These are phyloP conservation scores for Drosophila sproati DNA, from an alignment of 1,140 invertebrate species.

Conservation along the genomic window DNA sequence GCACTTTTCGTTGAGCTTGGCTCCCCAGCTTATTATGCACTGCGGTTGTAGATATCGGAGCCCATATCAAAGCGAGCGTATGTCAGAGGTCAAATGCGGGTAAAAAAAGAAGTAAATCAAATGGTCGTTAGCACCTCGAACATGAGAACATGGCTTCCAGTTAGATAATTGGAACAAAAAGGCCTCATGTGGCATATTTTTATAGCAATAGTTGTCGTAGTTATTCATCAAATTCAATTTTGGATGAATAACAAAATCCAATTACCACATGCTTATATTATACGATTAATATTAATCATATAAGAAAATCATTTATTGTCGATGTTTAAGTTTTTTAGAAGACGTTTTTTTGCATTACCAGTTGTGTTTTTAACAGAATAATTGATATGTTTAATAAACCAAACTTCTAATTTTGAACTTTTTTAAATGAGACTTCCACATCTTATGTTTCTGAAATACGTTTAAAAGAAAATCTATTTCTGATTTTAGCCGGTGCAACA, in stretches of 20 bases:
- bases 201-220: not conserved
- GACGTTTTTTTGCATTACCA: too few species aligned
- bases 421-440: too few species aligned
- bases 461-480: not conserved
- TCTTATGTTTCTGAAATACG: not conserved
- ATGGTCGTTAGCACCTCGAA: conserved; percentile 48
- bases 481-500: too few species aligned
- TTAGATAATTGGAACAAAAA: not conserved
- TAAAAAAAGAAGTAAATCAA: conserved; percentile 60
- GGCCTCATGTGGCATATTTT: too few species aligned
- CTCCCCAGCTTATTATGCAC: not conserved
- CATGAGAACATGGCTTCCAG: not conserved
- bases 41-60: conserved; percentile 16
- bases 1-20: conserved; percentile 44
- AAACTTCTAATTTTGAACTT: too few species aligned
- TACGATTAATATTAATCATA: too few species aligned
- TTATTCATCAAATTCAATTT: not conserved
- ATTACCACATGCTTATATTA: too few species aligned
- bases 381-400: not conserved
- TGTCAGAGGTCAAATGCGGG: conserved; percentile 51
- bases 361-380: too few species aligned
- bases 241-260: too few species aligned
- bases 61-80: conserved; percentile 65
- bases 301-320: too few species aligned
- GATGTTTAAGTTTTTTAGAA: too few species aligned